Percentiles rank a stretch among this genome's conserved stretches.
Evolutionary conservation across 35 echinoderm and acorn worm species (phyloP).

Genomic region (Ophiothrix spiculata): DNA sequence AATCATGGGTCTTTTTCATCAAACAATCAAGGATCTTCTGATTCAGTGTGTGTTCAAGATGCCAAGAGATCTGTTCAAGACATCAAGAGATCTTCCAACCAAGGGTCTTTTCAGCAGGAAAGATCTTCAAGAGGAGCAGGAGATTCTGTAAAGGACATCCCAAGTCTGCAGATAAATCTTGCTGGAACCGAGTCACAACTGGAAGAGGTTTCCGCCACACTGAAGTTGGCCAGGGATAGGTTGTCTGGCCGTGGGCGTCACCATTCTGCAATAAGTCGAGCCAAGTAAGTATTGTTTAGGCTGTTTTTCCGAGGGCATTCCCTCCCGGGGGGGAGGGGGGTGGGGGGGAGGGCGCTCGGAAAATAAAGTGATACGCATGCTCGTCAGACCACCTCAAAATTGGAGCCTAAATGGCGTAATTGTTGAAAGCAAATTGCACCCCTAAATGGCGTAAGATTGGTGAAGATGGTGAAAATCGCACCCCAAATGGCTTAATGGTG

Average conservation of each 20-base stretch:
- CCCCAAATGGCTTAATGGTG: too few species aligned
- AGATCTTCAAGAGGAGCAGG: not conserved
- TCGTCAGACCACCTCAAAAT: too few species aligned
- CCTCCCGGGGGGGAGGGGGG: too few species aligned
- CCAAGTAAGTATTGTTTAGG: constrained; percentile 8
- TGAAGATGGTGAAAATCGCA: too few species aligned
- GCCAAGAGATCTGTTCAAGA: constrained; percentile 3
- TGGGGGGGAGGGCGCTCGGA: too few species aligned
- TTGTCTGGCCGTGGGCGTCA: not conserved
- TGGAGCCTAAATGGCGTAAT: too few species aligned
- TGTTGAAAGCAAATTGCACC: too few species aligned
- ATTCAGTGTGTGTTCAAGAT: not conserved
- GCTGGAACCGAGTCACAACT: not conserved
- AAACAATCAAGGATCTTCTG: not conserved
- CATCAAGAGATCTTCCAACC: not conserved
- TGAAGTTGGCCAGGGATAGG: not conserved
- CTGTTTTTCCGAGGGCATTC: not conserved
- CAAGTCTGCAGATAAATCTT: constrained; percentile 6
- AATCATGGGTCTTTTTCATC: not conserved
- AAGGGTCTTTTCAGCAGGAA: not conserved
- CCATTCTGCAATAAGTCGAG: constrained; percentile 17
- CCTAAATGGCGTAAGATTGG: too few species aligned
- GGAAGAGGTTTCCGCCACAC: not conserved
- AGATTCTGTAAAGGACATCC: not conserved
- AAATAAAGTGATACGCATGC: too few species aligned